phyloP scores from a whole-genome alignment of 2,797 vertebrate genomes.

The Anolis apletophallus region DNA sequence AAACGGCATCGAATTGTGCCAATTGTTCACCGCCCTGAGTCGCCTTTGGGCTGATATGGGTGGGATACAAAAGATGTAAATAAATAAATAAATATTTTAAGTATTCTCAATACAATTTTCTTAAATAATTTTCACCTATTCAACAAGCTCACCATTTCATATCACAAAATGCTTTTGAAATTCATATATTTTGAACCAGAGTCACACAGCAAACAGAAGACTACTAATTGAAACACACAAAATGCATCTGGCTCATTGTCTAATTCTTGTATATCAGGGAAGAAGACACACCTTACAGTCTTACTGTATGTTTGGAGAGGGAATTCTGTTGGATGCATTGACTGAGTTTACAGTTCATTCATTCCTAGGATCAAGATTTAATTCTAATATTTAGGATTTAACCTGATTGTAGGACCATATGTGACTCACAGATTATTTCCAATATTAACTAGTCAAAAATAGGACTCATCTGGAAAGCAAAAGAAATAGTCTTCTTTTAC shows the following conservation, averaged over 20 bases:
- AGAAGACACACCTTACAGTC: no score
- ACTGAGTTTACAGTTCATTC: background rate
- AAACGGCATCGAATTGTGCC: no score
- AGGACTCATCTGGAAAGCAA: constrained; percentile 1
- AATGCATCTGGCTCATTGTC: no score
- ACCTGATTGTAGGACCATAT: background rate
- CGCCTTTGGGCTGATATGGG: no score
- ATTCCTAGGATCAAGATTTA: background rate
- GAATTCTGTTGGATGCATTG: no score
- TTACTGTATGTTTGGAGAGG: background rate
- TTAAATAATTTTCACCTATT: no score
- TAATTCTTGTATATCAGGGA: no score
- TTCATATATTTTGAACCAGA: background rate
- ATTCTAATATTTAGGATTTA: background rate
- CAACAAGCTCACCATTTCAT: background rate
- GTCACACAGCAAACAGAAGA: no score
- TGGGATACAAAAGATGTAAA: no score
- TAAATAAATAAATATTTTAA: no score
- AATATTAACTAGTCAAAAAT: constrained; percentile 8
- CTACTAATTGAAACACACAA: no score
- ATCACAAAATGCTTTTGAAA: background rate
- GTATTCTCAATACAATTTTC: background rate
- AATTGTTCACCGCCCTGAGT: no score
- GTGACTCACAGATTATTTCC: constrained; percentile 38
- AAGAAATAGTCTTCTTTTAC: constrained; percentile 24